Evolutionary conservation across 1,140 invertebrate species (phyloP).

Genomic region (Brachionus koreanus): DNA sequence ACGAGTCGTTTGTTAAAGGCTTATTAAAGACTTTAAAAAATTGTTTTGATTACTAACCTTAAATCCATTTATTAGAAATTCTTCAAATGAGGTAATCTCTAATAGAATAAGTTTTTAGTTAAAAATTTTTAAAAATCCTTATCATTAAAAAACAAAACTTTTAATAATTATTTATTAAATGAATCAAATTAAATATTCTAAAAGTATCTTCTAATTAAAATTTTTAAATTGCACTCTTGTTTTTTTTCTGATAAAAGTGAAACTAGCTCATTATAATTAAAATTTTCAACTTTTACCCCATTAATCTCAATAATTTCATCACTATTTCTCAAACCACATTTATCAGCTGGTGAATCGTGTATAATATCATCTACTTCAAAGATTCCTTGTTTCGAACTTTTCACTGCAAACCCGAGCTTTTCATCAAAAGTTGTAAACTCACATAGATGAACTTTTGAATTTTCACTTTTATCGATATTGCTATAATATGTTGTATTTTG

Average conservation of each 20-base stretch:
- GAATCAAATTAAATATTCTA: no score
- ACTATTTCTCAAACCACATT: neutral
- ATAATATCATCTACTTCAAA: slow-evolving; percentile 8
- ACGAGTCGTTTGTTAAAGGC: no score
- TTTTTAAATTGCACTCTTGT: neutral
- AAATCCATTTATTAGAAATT: no score
- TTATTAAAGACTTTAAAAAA: no score
- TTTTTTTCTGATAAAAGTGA: neutral
- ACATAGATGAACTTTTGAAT: neutral
- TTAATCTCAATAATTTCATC: slow-evolving; percentile 7
- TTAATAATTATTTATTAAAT: no score
- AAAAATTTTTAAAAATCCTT: no score
- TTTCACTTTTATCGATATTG: neutral
- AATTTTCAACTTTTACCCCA: neutral
- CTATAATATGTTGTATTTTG: neutral
- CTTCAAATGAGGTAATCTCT: no score
- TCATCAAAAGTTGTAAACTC: neutral
- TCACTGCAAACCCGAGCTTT: neutral
- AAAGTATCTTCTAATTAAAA: neutral
- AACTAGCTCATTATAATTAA: slow-evolving; percentile 5
- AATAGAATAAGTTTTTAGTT: no score
- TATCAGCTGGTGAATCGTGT: neutral
- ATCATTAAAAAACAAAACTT: no score
- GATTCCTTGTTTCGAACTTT: neutral
- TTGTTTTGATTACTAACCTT: no score